phyloP scores from a whole-genome alignment of 2,797 vertebrate genomes.

The Amniataba percoides region DNA sequence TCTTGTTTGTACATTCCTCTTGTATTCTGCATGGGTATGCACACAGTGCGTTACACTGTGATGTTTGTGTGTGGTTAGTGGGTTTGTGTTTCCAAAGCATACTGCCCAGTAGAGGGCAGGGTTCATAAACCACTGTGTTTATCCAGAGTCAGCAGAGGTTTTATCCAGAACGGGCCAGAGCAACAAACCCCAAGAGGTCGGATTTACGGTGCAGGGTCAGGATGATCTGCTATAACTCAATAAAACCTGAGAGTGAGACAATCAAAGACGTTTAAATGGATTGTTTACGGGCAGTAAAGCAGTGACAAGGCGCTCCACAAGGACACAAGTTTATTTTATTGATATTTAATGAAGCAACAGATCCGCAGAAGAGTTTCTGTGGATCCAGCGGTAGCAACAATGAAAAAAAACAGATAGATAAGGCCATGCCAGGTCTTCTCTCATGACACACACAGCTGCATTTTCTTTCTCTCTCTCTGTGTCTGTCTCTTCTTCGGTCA shows the following conservation, averaged over 20 bases:
- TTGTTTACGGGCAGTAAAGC: slow-evolving; percentile 25
- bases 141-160: slow-evolving; percentile 72
- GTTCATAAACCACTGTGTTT: slow-evolving; percentile 64
- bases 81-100: slow-evolving; percentile 66
- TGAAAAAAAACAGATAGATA: slow-evolving; percentile 19
- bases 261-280: slow-evolving; percentile 36
- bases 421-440: slow-evolving; percentile 24
- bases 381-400: slow-evolving; percentile 11
- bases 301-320: not conserved
- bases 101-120: slow-evolving; percentile 80
- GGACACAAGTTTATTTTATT: slow-evolving; percentile 6
- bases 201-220: slow-evolving; percentile 51
- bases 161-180: slow-evolving; percentile 37
- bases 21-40: not conserved
- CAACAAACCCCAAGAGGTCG: slow-evolving; percentile 30
- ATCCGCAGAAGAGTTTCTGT: slow-evolving; percentile 25
- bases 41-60: slow-evolving; percentile 15
- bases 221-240: slow-evolving; percentile 38
- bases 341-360: slow-evolving; percentile 25
- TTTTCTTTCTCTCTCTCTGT: slow-evolving; percentile 28
- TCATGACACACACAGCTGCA: slow-evolving; percentile 48
- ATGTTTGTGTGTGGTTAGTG: slow-evolving; percentile 60
- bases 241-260: slow-evolving; percentile 31
- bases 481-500: slow-evolving; percentile 40
- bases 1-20: slow-evolving; percentile 14